Percentiles rank a stretch among this genome's conserved stretches.
Evolutionary conservation across 2,797 vertebrate genomes (phyloP).

Genomic region (Karalla daura): DNA sequence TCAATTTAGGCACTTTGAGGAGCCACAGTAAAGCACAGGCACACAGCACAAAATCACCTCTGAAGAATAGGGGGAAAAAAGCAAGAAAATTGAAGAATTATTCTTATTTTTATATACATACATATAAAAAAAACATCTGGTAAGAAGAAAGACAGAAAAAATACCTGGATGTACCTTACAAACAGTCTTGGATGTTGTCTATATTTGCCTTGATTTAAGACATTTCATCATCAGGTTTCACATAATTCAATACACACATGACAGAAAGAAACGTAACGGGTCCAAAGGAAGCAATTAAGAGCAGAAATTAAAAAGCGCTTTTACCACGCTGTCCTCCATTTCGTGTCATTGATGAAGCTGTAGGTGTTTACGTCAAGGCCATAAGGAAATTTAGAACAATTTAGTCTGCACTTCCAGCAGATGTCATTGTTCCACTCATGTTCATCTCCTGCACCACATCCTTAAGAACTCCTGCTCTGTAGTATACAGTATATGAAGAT

Average conservation of each 20-base stretch:
- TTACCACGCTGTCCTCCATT: not conserved
- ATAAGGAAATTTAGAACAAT: not conserved
- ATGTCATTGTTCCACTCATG: conserved; percentile 40
- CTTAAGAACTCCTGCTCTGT: no score
- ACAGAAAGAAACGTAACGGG: conserved; percentile 9
- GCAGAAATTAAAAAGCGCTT: not conserved
- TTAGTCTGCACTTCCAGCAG: conserved; percentile 35
- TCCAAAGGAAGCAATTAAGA: not conserved
- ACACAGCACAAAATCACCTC: not conserved
- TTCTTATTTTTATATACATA: no score
- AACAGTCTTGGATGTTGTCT: no score
- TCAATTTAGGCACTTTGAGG: conserved; percentile 72
- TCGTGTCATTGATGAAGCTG: not conserved
- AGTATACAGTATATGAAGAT: no score
- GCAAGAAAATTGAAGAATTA: no score
- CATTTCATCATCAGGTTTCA: no score
- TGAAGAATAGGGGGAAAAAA: no score
- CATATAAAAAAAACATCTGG: no score
- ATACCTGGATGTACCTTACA: no score
- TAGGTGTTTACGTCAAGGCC: no score
- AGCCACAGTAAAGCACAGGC: conserved; percentile 13
- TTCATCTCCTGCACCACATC: not conserved
- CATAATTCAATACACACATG: not conserved
- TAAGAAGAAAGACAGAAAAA: no score
- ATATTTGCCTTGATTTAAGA: no score